These are phyloP conservation scores for Dryobates pubescens DNA, from an alignment of 2,797 vertebrate genomes.

Conservation along the genomic window DNA sequence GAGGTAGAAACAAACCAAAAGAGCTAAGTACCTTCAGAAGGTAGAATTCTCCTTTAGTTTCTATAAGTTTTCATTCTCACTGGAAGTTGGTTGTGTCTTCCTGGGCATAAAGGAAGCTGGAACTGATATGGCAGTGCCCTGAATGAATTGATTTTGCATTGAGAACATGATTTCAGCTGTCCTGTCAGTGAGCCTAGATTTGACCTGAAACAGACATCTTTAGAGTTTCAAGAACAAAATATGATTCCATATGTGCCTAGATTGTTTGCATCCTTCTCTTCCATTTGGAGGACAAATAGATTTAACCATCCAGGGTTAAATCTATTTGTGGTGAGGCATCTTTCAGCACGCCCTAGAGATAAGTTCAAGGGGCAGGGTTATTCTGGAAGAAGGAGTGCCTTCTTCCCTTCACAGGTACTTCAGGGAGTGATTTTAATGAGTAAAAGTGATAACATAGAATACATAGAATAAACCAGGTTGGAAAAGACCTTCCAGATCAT, in stretches of 20 bases:
- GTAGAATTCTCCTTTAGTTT: background rate
- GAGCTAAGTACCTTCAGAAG: background rate
- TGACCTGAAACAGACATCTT: background rate
- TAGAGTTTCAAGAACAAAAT: background rate
- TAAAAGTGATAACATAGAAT: background rate
- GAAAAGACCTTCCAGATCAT: too few relatives aligned
- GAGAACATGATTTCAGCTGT: background rate
- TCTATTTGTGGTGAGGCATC: background rate
- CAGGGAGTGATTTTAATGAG: background rate
- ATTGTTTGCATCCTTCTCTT: background rate
- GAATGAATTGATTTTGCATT: background rate
- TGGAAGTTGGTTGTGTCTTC: background rate
- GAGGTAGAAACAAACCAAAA: background rate
- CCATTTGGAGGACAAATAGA: background rate
- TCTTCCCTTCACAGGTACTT: background rate
- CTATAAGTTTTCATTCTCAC: background rate
- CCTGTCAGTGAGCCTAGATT: background rate
- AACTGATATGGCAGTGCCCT: background rate
- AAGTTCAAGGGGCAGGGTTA: background rate
- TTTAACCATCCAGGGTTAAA: background rate
- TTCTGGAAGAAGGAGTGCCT: background rate
- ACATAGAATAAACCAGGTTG: too few relatives aligned
- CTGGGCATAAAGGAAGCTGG: background rate
- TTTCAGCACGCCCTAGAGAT: background rate
- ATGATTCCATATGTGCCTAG: background rate